Evolutionary conservation across 2,113 vertebrate species (phyloP).

Genomic region (Leptobrachium ailaonicum): DNA sequence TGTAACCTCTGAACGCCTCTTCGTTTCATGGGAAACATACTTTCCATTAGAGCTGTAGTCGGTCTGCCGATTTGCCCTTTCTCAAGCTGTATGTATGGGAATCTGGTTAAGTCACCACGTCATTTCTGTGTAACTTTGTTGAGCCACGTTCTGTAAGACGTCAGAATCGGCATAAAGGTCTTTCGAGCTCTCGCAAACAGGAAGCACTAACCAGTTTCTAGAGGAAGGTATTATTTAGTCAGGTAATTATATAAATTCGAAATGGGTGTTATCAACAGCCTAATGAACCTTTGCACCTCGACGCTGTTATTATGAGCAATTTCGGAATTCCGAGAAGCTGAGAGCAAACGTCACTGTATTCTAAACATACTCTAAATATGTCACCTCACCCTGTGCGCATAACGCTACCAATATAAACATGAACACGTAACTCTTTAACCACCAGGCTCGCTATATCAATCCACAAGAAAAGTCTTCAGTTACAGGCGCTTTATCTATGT

Average conservation of each 20-base stretch:
- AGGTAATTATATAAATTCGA: slow-evolving; percentile 31
- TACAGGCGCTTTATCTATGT: too few species aligned
- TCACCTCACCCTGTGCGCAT: not conserved
- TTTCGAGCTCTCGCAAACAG: not conserved
- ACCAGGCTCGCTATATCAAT: not conserved
- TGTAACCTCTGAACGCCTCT: too few species aligned
- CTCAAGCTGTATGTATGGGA: too few species aligned
- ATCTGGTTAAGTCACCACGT: not conserved
- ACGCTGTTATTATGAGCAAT: slow-evolving; percentile 38
- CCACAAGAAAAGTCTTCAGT: not conserved
- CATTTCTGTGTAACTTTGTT: too few species aligned
- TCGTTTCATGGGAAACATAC: too few species aligned
- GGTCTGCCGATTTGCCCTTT: too few species aligned
- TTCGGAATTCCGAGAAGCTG: slow-evolving; percentile 30
- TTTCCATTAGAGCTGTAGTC: too few species aligned
- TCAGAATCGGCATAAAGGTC: too few species aligned
- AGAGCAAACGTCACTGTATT: slow-evolving; percentile 22
- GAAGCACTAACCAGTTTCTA: slow-evolving; percentile 4
- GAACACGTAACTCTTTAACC: not conserved
- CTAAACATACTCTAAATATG: slow-evolving; percentile 28
- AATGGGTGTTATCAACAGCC: slow-evolving; percentile 40
- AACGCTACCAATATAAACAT: not conserved
- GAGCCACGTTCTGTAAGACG: too few species aligned
- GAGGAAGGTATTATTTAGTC: slow-evolving; percentile 16
- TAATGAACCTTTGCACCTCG: slow-evolving; percentile 40